These are phyloP conservation scores for Bombus soroeensis DNA, from an alignment of 1,140 invertebrate genomes.

Conservation along the genomic window DNA sequence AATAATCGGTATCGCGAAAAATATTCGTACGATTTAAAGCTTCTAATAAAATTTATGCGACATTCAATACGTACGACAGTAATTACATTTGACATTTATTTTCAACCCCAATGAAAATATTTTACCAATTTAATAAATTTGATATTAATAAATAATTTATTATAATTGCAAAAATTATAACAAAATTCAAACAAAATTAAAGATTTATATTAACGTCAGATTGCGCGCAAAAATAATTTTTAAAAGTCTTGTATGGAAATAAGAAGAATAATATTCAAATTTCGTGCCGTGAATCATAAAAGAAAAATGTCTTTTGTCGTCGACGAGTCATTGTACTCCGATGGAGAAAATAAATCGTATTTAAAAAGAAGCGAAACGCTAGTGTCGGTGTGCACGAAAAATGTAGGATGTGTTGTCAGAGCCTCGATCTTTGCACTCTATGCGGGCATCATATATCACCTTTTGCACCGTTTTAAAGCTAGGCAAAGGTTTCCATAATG, in stretches of 20 bases:
- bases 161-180: too few relatives aligned
- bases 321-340: constrained; percentile 12
- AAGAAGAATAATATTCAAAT: background rate
- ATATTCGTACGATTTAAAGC: background rate
- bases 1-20: background rate
- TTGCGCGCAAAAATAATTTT: too few relatives aligned
- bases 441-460: constrained; percentile 47
- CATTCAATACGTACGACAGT: too few relatives aligned
- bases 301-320: background rate
- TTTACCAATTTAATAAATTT: too few relatives aligned
- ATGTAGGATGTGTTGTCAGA: constrained; percentile 47
- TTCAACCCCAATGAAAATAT: too few relatives aligned
- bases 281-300: background rate
- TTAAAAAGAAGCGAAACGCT: too few relatives aligned
- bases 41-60: background rate
- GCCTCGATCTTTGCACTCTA: constrained; percentile 44
- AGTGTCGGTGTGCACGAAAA: constrained; percentile 30
- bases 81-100: too few relatives aligned
- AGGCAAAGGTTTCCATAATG: constrained; percentile 4
- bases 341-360: constrained; percentile 12
- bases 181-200: too few relatives aligned
- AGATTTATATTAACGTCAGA: too few relatives aligned
- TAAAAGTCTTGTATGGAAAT: background rate
- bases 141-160: too few relatives aligned
- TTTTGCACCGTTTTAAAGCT: constrained; percentile 37